Evolutionary conservation across 2,797 vertebrate species (phyloP).

Genomic region (Gymnodraco acuticeps): DNA sequence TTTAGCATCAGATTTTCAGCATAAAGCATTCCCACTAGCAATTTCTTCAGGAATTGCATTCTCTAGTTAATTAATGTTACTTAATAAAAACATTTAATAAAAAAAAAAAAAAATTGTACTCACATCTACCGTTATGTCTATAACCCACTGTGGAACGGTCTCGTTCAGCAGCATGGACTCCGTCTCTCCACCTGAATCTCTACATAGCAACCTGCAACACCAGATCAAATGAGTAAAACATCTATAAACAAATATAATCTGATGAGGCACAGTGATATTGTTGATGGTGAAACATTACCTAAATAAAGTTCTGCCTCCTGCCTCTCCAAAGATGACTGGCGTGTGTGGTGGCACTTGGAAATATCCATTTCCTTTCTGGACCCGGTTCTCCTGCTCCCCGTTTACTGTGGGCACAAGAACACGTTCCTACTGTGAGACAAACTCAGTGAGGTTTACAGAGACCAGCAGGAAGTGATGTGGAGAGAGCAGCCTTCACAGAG

Average conservation of each 20-base stretch:
- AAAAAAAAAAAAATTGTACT: slow-evolving; percentile 72
- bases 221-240: background rate
- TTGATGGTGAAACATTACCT: slow-evolving; percentile 82
- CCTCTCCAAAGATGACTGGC: slow-evolving; percentile 98
- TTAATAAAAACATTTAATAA: slow-evolving; percentile 3
- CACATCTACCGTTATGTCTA: slow-evolving; percentile 99
- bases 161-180: slow-evolving; percentile 99
- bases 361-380: slow-evolving; percentile 98
- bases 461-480: background rate
- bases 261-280: background rate
- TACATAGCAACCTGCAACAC: slow-evolving; percentile 91
- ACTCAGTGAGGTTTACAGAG: background rate
- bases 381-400: slow-evolving; percentile 94
- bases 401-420: slow-evolving; percentile 85
- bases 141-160: slow-evolving; percentile 99
- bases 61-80: background rate
- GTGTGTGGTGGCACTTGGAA: slow-evolving; percentile 99
- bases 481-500: background rate
- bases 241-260: background rate
- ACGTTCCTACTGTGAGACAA: slow-evolving; percentile 12
- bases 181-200: slow-evolving; percentile 97
- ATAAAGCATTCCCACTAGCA: no score
- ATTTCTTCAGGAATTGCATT: no score
- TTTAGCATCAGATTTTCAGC: no score
- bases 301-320: slow-evolving; percentile 96